Base-by-base conservation (phyloP, 2,888 invertebrate genomes). In the Zeuzera pyrina region DNA sequence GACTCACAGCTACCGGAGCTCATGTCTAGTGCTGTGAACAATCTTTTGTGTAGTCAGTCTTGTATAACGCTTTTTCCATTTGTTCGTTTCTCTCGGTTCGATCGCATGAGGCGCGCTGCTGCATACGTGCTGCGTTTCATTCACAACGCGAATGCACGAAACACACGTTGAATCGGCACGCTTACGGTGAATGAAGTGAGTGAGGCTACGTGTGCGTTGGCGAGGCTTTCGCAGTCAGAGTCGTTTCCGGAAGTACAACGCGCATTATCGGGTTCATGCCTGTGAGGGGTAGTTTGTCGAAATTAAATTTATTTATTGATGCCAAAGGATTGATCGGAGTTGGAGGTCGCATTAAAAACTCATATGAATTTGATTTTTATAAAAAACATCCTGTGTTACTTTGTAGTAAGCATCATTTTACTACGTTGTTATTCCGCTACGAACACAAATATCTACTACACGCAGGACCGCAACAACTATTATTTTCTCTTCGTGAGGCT, bases 321-420 rank as follows among this genome's bases (percentile, higher is more conserved):
- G 16, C 31, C 3, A 3, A 27, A 23, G 6, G 24, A 25, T 10
- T 35, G 13, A 34, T 37, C n/a, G 23, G 38, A 12, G 26, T 38
- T 2, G 33, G 38, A 8, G 38, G 38, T 5, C 16, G 41, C 6
- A 10, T 41, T 2, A 10, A 3, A 2, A 30, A 37, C 22, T 26
- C 33, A 1, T 0, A 8, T 15, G 21, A 32, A 4, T 41, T 38
- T 22, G 13, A 29, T 12, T 40, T 19, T 19, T 19, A 6, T 19
- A 19, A 7, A 19, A 4, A 19, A 19, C 19, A 19, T 19, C 19
- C 19, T 4, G 7, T 7, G 5, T 19, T 19, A 19, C 7, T 19
- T 6, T 19, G 19, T 19, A 7, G 19, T 19, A 19, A 19, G 7
- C 19, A 19, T 7, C 4, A 6, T 6, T 19, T 19, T 19, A 19